Evolutionary conservation across 2,113 vertebrate species (phyloP).

Genomic region (Peromyscus polionotus): DNA sequence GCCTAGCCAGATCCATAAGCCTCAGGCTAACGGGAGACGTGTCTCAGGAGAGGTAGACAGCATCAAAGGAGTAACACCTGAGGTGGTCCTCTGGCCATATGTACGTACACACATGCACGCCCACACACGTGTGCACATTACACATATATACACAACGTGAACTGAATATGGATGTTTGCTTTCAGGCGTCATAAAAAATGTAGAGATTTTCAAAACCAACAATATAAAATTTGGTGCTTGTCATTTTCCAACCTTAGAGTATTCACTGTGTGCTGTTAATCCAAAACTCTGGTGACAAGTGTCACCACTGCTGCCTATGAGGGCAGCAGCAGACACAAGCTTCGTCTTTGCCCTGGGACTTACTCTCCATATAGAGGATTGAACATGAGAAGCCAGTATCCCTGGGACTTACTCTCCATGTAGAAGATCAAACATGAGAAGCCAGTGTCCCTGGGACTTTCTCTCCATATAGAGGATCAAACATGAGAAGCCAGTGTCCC

Average conservation of each 20-base stretch:
- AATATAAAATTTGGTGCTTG: neutral
- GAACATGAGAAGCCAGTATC: neutral
- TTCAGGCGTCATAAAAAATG: neutral
- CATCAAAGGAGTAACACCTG: neutral
- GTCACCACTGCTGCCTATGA: neutral
- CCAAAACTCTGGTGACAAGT: neutral
- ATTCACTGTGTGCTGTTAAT: neutral
- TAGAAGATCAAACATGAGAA: too few species aligned
- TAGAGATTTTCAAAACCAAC: slow-evolving; percentile 11
- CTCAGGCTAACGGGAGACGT: neutral
- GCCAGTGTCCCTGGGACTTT: too few species aligned
- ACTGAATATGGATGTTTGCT: slow-evolving; percentile 1
- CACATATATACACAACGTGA: neutral
- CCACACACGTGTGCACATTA: neutral
- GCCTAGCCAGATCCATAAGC: neutral
- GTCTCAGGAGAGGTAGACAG: neutral
- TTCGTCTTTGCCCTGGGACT: neutral
- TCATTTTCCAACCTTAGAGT: slow-evolving; percentile 50
- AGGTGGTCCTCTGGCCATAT: neutral
- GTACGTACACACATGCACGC: neutral
- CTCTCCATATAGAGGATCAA: too few species aligned
- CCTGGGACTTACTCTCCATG: neutral
- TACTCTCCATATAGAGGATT: neutral
- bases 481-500: too few species aligned
- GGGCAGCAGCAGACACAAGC: neutral